phyloP scores from a whole-genome alignment of 2,888 invertebrate genomes.

The Gasteruption jaculator region DNA sequence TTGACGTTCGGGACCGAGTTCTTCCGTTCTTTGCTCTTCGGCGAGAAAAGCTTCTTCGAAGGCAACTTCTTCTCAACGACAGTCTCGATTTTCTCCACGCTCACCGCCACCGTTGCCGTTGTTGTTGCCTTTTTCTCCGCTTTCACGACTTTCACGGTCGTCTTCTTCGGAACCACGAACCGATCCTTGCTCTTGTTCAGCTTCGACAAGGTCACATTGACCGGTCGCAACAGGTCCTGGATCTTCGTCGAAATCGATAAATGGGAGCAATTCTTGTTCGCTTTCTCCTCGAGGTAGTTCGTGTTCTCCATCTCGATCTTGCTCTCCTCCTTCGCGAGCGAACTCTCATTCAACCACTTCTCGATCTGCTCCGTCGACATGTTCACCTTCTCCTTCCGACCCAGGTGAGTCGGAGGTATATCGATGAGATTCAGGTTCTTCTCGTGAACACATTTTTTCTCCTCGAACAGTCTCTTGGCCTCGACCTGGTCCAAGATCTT shows the following conservation, averaged over 20 bases:
- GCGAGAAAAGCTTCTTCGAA: slow-evolving; percentile 38
- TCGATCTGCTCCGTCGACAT: slow-evolving; percentile 69
- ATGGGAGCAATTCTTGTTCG: slow-evolving; percentile 35
- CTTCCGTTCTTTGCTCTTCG: slow-evolving; percentile 55
- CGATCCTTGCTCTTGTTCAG: too few species aligned
- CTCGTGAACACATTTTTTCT: slow-evolving; percentile 28
- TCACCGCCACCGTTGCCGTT: slow-evolving; percentile 10
- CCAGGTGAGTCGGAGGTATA: slow-evolving; percentile 43
- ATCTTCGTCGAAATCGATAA: slow-evolving; percentile 47
- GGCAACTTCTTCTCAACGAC: slow-evolving; percentile 36
- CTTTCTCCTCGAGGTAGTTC: slow-evolving; percentile 22
- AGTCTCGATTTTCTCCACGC: too few species aligned
- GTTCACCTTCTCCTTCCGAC: slow-evolving; percentile 61
- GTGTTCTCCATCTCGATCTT: slow-evolving; percentile 42
- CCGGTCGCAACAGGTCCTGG: slow-evolving; percentile 47
- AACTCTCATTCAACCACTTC: slow-evolving; percentile 61
- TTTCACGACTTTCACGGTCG: not conserved
- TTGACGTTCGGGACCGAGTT: slow-evolving; percentile 52
- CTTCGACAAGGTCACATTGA: slow-evolving; percentile 47
- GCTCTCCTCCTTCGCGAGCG: slow-evolving; percentile 52
- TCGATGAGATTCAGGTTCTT: slow-evolving; percentile 33
- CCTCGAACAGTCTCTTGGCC: too few species aligned
- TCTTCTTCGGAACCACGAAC: not conserved
- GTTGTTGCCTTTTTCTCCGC: slow-evolving; percentile 18
- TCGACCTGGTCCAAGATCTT: too few species aligned